Percentiles rank a stretch among this genome's conserved stretches.
Conservation (phyloP, 2,888 invertebrate species). For the Drosophila prostipennis region DNA sequence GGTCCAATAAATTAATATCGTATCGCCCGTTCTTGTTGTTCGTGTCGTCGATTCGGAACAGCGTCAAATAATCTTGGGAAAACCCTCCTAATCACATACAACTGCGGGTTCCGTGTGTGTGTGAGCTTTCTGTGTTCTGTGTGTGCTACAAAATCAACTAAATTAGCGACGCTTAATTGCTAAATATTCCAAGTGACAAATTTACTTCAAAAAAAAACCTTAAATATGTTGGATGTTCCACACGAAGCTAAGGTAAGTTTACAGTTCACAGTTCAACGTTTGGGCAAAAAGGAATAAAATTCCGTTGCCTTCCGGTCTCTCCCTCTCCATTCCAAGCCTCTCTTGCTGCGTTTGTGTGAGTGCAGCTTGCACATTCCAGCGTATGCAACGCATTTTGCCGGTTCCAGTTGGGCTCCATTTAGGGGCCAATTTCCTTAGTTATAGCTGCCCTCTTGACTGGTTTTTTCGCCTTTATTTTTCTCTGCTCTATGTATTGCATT, state of each 20-base stretch:
- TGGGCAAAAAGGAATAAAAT: background rate
- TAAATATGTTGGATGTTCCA: conserved; percentile 81
- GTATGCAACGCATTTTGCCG: conserved; percentile 44
- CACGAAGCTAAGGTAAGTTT: conserved; percentile 81
- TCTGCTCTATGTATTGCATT: conserved; percentile 37
- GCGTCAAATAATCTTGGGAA: conserved; percentile 8
- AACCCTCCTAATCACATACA: conserved; percentile 39
- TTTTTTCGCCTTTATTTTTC: conserved; percentile 44
- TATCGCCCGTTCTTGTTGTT: conserved; percentile 42
- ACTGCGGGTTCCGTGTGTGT: conserved; percentile 14
- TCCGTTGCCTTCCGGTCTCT: conserved; percentile 2
- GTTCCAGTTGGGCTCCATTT: conserved; percentile 34
- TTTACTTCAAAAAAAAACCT: conserved; percentile 10
- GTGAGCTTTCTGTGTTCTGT: background rate
- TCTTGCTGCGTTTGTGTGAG: conserved; percentile 17
- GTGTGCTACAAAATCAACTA: conserved; percentile 8
- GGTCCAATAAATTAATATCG: conserved; percentile 45
- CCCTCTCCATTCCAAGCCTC: conserved; percentile 5
- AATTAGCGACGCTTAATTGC: conserved; percentile 28
- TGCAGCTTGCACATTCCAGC: conserved; percentile 44
- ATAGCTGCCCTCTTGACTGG: conserved; percentile 40
- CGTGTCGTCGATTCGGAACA: conserved; percentile 41
- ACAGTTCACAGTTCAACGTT: background rate
- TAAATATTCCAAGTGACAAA: conserved; percentile 6
- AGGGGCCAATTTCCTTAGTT: conserved; percentile 27